Evolutionary conservation across 2,797 vertebrate species (phyloP).

Genomic region (Acipenser oxyrinchus): DNA sequence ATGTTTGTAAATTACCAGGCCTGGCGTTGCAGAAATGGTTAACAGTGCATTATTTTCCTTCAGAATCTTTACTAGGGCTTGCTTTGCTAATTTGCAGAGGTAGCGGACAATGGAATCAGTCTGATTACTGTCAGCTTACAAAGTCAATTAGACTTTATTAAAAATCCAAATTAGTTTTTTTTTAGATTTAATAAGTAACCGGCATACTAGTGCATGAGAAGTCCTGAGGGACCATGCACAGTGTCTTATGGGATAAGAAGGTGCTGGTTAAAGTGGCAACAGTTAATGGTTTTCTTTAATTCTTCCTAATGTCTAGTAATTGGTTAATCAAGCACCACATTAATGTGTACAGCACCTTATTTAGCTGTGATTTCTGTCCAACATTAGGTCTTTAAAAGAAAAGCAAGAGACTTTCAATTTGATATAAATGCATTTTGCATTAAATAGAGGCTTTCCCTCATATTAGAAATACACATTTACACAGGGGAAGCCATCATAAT

Average conservation of each 20-base stretch:
- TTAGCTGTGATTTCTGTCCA: conserved; percentile 29
- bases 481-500: too few species aligned
- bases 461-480: too few species aligned
- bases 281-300: conserved; percentile 69
- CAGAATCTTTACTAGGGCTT: background rate
- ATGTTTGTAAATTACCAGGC: too few species aligned
- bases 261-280: conserved; percentile 40
- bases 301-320: conserved; percentile 70
- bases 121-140: conserved; percentile 38
- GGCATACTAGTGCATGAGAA: conserved; percentile 32
- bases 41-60: too few species aligned
- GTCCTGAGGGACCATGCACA: conserved; percentile 19
- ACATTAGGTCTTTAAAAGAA: too few species aligned
- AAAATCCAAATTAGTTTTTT: conserved; percentile 53
- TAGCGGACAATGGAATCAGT: conserved; percentile 35
- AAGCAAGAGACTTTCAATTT: too few species aligned
- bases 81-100: conserved; percentile 10
- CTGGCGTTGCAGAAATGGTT: too few species aligned
- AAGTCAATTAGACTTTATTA: conserved; percentile 63
- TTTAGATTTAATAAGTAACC: conserved; percentile 60
- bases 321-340: conserved; percentile 66
- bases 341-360: conserved; percentile 43
- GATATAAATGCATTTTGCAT: too few species aligned
- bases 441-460: too few species aligned
- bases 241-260: conserved; percentile 53